Base-by-base conservation (phyloP, 1,140 invertebrate genomes). In the Anthonomus grandis region DNA sequence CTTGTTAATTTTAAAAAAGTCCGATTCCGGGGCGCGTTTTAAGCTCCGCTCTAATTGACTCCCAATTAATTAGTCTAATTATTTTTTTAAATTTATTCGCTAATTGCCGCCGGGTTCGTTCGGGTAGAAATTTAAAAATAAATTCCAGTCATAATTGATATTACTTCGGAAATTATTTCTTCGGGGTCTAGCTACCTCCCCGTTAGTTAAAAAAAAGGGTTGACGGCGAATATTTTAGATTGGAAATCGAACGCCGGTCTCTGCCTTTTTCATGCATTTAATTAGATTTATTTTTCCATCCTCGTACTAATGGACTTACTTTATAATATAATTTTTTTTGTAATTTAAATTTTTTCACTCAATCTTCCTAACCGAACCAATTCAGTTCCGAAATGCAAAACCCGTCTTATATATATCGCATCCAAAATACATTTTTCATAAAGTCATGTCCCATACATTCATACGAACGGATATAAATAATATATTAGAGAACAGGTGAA, bases 391-490 rank as follows among this genome's bases (percentile, higher is more conserved):
- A 34, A 34, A 34, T 21, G 13, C 3, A 8, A 2, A 12, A 21
- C 18, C 19, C 41, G 19, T 44, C 41, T 44, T 44, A 44, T 44
- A 44, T 44, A 44, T 22, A 10, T n/a, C n/a, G 41, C 41, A 44
- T 47, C 45, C 24, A 31, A 47, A 47, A 34, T 34, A 18, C 48
- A 50, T 50, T 50, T 50, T 50, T 50, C 48, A 50, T 50, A 44
- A 38, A 50, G 48, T 18, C 48, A 50, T 50, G 48, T 50, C 19
- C 36, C 18, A 38, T 38, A 21, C 31, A 38, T 38, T 38, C 36
- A 38, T 38, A 22, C 48, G 48, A 38, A 38, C 48, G 45, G 45
- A 47, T 47, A 47, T 47, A 47, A 47, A 47, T 47, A 47, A 47
- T 47, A 47, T 47, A 47, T 47, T 27, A 18, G 45, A 47, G 24